Base-by-base conservation (phyloP, 1,140 invertebrate genomes). In the Chironomus striatipennis region DNA sequence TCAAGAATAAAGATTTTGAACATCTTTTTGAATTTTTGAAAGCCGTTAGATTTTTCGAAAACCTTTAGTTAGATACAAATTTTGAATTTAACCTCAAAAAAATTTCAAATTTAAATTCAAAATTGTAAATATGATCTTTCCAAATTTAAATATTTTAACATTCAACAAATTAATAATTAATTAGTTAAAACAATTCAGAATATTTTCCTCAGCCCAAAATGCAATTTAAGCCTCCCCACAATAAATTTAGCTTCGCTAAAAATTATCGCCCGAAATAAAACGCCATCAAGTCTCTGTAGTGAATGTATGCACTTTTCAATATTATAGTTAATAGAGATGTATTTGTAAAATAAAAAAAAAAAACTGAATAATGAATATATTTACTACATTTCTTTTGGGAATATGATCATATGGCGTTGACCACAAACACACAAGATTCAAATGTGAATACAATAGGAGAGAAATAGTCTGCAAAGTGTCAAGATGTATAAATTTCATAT, bases 261-360 rank as follows among this genome's bases (percentile, higher is more conserved):
- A 70, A 70, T 20, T 20, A 70, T 20, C 17, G 20, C 17, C 18
- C 18, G 65, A 70, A 70, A 70, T 70, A 21, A 70, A 70, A 70
- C 65, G 65, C 65, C 65, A 70, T 70, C 65, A 21, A 20, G 65
- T 70, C 65, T 70, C 47, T 57, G 12, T 12, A n/a, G 65, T 70
- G 65, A 15, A 70, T 70, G 65, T 70, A 70, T 70, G 65, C 65
- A 70, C 17, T 70, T 70, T 70, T 70, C 17, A 20, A 70, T 70
- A n/a, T n/a, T n/a, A 18, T 20, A 18, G 9, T 70, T 57, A n/a
- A 57, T 57, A 12, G 10, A 57, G 47, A 10, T 12, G 9, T 57
- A n/a, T 57, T 57, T 12, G 9, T 12, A 57, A 10, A 57, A 57
- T 2, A n/a, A 57, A 10, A 2, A 12, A n/a, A 12, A 12, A 57